Evolutionary conservation across 2,888 invertebrate genomes (phyloP).

Genomic region (Lepidochrysops patricia): DNA sequence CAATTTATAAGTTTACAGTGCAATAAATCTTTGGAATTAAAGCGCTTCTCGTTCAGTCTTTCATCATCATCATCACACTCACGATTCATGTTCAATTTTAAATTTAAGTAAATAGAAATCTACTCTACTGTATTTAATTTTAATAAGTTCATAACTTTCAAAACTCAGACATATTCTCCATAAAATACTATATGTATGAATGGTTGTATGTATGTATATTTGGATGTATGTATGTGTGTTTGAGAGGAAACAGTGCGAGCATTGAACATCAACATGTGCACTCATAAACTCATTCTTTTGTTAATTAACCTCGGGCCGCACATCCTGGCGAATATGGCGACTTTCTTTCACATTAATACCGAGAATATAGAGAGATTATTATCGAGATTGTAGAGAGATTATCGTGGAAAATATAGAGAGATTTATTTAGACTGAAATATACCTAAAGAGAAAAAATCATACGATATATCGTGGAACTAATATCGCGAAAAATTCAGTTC

Average conservation of each 20-base stretch:
- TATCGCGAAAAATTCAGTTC: too few relatives aligned
- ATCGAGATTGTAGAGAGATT: not conserved
- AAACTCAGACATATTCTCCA: too few relatives aligned
- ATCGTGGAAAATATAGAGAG: not conserved
- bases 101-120: not conserved
- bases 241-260: conserved; percentile 25
- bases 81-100: not conserved
- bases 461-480: too few relatives aligned
- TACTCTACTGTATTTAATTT: too few relatives aligned
- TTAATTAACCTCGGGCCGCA: conserved; percentile 61
- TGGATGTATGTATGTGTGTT: conserved; percentile 15
- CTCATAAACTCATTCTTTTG: conserved; percentile 49
- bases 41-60: not conserved
- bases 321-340: conserved; percentile 40
- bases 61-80: not conserved
- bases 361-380: not conserved
- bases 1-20: conserved; percentile 19
- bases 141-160: too few relatives aligned
- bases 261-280: conserved; percentile 37
- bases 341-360: conserved; percentile 5
- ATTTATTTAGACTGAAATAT: too few relatives aligned
- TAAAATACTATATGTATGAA: not conserved
- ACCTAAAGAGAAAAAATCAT: too few relatives aligned
- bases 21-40: conserved; percentile 22
- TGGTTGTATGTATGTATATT: conserved; percentile 11